These are phyloP conservation scores for Sprattus sprattus DNA, from an alignment of 2,113 vertebrate genomes.

Conservation along the genomic window DNA sequence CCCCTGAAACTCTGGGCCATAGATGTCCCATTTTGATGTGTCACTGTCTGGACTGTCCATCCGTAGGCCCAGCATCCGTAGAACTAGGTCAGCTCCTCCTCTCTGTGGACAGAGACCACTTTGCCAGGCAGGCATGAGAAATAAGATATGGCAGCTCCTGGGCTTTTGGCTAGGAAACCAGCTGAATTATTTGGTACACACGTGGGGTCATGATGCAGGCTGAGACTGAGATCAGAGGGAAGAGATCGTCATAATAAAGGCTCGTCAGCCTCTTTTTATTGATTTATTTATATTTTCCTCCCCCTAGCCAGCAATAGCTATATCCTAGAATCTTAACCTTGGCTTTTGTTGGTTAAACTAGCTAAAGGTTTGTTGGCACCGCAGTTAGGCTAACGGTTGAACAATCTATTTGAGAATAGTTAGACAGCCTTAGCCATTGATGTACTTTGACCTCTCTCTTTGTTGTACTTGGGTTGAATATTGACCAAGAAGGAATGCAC, in stretches of 20 bases:
- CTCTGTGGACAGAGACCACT: constrained; percentile 53
- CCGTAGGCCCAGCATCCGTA: not conserved
- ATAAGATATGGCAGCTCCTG: constrained; percentile 59
- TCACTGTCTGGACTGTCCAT: not conserved
- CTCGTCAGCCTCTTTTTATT: not conserved
- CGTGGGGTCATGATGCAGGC: constrained; percentile 55
- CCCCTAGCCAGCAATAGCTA: no score
- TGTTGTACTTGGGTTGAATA: not conserved
- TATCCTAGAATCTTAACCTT: not conserved
- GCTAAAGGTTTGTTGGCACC: not conserved
- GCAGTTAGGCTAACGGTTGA: not conserved
- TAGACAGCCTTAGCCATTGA: not conserved
- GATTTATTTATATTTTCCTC: no score
- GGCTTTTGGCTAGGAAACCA: constrained; percentile 55
- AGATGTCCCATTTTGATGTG: not conserved
- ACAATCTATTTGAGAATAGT: not conserved
- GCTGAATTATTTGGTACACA: constrained; percentile 54
- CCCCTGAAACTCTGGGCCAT: not conserved
- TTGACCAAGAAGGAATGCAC: not conserved
- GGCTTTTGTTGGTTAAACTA: not conserved
- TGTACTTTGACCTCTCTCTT: not conserved
- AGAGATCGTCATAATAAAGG: not conserved
- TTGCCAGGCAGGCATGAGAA: constrained; percentile 62
- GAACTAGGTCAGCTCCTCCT: constrained; percentile 62
- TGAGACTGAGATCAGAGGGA: not conserved